These are phyloP conservation scores for Drosophila tanythrix DNA, from an alignment of 2,888 invertebrate genomes.

Conservation along the genomic window DNA sequence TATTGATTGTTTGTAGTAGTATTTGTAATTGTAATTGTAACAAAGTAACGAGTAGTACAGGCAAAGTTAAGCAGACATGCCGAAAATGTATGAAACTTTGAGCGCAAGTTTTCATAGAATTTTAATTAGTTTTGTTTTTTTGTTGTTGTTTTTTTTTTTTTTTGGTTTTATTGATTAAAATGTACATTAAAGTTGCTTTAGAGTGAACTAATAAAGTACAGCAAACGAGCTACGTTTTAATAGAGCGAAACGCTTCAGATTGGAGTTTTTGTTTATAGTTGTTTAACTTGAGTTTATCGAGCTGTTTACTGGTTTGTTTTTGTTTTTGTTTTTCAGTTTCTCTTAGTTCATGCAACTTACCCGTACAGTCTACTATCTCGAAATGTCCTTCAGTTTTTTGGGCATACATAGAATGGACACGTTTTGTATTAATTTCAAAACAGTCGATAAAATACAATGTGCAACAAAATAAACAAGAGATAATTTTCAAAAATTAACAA, in stretches of 20 bases:
- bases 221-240: slow-evolving; percentile 74
- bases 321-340: slow-evolving; percentile 56
- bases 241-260: slow-evolving; percentile 65
- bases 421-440: slow-evolving; percentile 46
- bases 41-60: slow-evolving; percentile 76
- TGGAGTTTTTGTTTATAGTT: slow-evolving; percentile 45
- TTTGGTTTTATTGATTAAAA: slow-evolving; percentile 54
- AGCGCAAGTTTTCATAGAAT: slow-evolving; percentile 65
- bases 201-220: slow-evolving; percentile 76
- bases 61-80: slow-evolving; percentile 78
- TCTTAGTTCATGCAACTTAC: slow-evolving; percentile 86
- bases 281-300: slow-evolving; percentile 34
- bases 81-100: slow-evolving; percentile 72
- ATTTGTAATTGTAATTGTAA: slow-evolving; percentile 54
- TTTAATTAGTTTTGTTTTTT: slow-evolving; percentile 36
- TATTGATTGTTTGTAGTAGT: slow-evolving; percentile 48
- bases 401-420: slow-evolving; percentile 60
- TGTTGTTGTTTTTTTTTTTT: slow-evolving; percentile 26
- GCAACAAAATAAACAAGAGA: slow-evolving; percentile 45
- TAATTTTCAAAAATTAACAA: slow-evolving; percentile 41
- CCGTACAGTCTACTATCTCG: slow-evolving; percentile 96
- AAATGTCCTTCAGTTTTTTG: slow-evolving; percentile 88
- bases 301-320: slow-evolving; percentile 33
- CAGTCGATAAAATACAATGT: slow-evolving; percentile 47
- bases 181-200: slow-evolving; percentile 67